phyloP scores from a whole-genome alignment of 2,113 vertebrate genomes.

The Elephantulus edwardii region DNA sequence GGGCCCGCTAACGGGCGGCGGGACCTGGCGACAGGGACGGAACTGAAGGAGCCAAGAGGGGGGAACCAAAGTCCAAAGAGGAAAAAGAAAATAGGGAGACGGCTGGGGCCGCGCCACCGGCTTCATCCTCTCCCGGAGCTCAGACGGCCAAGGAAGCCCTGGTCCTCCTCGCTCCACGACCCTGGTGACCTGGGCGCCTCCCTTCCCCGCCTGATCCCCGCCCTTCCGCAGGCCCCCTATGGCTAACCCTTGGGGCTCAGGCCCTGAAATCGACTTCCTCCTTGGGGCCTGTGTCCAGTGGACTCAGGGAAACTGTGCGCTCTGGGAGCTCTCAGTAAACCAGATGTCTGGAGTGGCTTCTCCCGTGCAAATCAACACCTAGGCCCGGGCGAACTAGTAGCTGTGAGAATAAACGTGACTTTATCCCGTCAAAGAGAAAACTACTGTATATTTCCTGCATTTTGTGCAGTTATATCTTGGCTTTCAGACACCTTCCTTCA shows the following conservation, averaged over 20 bases:
- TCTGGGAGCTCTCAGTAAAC: rapidly evolving
- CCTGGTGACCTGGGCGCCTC: not conserved
- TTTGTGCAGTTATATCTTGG: not conserved
- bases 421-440: not conserved
- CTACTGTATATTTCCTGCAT: not conserved
- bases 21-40: not conserved
- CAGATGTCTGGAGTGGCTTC: not conserved
- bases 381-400: not conserved
- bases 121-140: not conserved
- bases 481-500: not conserved
- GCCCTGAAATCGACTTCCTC: rapidly evolving
- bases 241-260: rapidly evolving
- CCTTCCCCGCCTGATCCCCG: not conserved
- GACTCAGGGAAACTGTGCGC: rapidly evolving
- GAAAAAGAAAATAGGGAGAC: not conserved
- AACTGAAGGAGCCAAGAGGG: not conserved
- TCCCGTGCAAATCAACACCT: not conserved
- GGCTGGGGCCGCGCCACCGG: rapidly evolving
- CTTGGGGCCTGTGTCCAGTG: no score
- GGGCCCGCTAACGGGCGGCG: not conserved
- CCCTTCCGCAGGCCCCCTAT: not conserved
- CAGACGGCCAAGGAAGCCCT: not conserved
- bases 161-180: no score
- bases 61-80: not conserved
- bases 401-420: not conserved